phyloP scores from a whole-genome alignment of 1,140 invertebrate genomes.

The Wiebesia pumilae region DNA sequence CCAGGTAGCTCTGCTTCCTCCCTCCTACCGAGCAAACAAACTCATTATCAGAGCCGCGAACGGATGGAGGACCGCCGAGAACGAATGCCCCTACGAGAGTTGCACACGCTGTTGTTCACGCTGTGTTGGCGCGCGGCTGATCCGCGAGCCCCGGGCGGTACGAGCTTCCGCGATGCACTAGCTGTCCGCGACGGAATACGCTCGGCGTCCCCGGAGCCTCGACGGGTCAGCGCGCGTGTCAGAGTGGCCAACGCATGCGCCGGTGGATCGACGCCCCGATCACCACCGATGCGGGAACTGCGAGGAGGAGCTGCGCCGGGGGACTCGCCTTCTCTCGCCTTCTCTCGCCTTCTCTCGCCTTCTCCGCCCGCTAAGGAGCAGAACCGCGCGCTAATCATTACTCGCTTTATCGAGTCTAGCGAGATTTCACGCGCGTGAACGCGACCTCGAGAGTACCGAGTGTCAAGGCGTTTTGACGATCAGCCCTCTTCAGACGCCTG shows the following conservation, averaged over 20 bases:
- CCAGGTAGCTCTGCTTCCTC: constrained; percentile 8
- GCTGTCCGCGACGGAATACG: constrained; percentile 41
- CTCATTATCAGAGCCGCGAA: no score
- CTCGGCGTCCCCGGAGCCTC: not conserved
- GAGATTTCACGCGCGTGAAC: not conserved
- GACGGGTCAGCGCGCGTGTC: not conserved
- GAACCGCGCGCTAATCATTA: constrained; percentile 4
- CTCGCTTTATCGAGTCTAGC: not conserved
- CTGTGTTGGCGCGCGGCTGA: not conserved
- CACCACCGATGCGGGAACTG: not conserved
- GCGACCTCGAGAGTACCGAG: not conserved
- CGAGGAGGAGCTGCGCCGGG: constrained; percentile 13
- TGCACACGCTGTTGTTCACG: no score
- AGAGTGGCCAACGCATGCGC: not conserved
- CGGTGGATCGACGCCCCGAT: not conserved
- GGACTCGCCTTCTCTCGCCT: no score
- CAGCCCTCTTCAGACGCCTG: no score
- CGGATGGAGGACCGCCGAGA: not conserved
- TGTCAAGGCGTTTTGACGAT: not conserved
- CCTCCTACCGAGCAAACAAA: not conserved
- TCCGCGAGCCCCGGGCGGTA: constrained; percentile 14
- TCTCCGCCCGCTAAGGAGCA: not conserved
- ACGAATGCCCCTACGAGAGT: not conserved
- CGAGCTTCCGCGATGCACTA: constrained; percentile 65
- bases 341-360: no score